A percentile compares a stretch with the other conserved stretches of the same genome.
Conservation (phyloP, 2,797 vertebrate genomes). For the Sebastes cheni region DNA sequence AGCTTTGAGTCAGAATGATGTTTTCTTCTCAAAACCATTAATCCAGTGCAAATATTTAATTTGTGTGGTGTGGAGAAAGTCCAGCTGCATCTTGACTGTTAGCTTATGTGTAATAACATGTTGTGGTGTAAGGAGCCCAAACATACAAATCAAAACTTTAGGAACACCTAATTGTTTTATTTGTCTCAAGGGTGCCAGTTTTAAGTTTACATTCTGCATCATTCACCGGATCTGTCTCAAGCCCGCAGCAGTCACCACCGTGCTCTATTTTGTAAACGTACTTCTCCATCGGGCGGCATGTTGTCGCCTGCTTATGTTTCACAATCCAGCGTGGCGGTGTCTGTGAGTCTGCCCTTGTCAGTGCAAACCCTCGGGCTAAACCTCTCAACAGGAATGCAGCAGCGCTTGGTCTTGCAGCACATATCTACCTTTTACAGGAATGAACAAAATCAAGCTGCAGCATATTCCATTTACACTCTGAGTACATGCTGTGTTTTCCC, state of each 20-base stretch:
- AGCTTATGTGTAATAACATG: not conserved
- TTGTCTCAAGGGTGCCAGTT: not conserved
- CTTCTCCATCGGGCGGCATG: constrained; percentile 33
- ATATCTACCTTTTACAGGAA: constrained; percentile 12
- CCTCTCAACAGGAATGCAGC: constrained; percentile 56
- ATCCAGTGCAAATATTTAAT: not conserved
- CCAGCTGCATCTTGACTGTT: not conserved
- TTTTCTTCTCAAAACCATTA: not conserved
- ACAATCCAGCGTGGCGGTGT: constrained; percentile 10
- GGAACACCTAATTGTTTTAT: not conserved
- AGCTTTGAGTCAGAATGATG: not conserved
- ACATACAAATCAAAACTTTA: not conserved
- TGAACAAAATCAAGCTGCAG: not conserved
- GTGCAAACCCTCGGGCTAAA: constrained; percentile 41
- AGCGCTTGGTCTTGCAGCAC: constrained; percentile 49
- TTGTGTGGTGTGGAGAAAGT: not conserved
- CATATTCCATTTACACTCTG: not conserved
- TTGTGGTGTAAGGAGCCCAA: not conserved
- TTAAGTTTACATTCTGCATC: not conserved
- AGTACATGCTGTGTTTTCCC: not conserved
- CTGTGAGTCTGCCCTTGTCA: constrained; percentile 26
- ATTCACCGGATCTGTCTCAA: not conserved
- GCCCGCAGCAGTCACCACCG: not conserved
- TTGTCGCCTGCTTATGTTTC: constrained; percentile 48
- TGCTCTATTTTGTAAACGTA: not conserved